Conservation (phyloP, 1,140 invertebrate genomes). For the Doryteuthis pealeii region DNA sequence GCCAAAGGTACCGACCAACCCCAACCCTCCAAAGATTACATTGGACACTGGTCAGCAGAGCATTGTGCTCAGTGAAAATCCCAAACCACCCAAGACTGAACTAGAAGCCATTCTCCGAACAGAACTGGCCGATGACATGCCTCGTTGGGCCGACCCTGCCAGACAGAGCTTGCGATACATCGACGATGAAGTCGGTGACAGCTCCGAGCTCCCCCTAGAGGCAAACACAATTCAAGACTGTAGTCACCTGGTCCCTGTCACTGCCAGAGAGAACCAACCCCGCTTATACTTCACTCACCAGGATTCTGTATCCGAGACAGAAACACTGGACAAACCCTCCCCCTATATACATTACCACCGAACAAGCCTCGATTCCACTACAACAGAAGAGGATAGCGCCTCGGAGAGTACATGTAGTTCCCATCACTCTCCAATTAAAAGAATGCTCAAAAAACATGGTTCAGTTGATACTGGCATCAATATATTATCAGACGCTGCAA, state of each 20-base stretch:
- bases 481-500: neutral
- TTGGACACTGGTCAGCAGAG: conserved; percentile 14
- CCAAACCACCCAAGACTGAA: conserved; percentile 9
- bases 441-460: conserved; percentile 13
- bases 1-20: conserved; percentile 17
- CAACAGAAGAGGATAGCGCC: conserved; percentile 17
- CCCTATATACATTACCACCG: neutral
- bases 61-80: neutral
- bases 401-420: conserved; percentile 8
- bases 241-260: conserved; percentile 38
- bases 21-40: conserved; percentile 18
- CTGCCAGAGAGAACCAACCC: conserved; percentile 33
- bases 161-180: conserved; percentile 57
- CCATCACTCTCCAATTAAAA: conserved; percentile 6
- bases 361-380: conserved; percentile 21
- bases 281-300: conserved; percentile 46
- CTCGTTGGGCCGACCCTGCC: conserved; percentile 57
- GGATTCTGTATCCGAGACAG: conserved; percentile 9
- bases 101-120: conserved; percentile 11
- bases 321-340: conserved; percentile 12
- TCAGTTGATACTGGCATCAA: conserved; percentile 24
- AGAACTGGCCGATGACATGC: conserved; percentile 24
- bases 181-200: conserved; percentile 54
- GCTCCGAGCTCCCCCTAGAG: conserved; percentile 37
- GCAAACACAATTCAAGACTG: conserved; percentile 48